A percentile compares a stretch with the other conserved stretches of the same genome.
Conservation (phyloP, 92 coral and sea anemone genomes). For the Phymanthus crucifer region DNA sequence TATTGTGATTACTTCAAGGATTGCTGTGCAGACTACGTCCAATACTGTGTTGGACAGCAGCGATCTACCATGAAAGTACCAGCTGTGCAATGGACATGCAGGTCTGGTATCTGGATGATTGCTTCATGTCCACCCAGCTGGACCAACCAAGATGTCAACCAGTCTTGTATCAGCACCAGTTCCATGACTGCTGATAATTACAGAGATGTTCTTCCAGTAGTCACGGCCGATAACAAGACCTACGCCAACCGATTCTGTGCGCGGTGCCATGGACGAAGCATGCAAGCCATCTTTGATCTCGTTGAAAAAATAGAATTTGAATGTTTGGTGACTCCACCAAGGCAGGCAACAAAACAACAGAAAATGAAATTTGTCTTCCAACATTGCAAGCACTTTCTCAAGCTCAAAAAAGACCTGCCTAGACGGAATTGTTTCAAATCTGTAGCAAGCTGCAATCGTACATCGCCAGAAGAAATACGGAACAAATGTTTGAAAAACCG, state of each 20-base stretch:
- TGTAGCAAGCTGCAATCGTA: not conserved
- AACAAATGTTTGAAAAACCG: not conserved
- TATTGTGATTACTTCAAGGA: conserved; percentile 27
- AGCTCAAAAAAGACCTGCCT: not conserved
- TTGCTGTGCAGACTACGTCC: conserved; percentile 24
- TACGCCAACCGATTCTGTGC: conserved; percentile 41
- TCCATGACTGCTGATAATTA: conserved; percentile 10
- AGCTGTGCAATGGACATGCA: conserved; percentile 11
- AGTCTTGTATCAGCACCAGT: not conserved
- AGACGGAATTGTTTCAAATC: not conserved
- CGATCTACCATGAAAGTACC: not conserved
- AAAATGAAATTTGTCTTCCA: not conserved
- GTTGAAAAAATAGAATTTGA: not conserved
- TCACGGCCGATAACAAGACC: conserved; percentile 4
- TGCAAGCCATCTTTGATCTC: not conserved
- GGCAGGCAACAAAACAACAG: not conserved
- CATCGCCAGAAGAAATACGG: not conserved
- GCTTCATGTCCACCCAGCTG: conserved; percentile 32
- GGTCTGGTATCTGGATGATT: conserved; percentile 23
- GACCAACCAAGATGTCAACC: conserved; percentile 1
- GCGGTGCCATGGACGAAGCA: conserved; percentile 12
- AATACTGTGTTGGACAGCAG: not conserved
- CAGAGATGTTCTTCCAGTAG: conserved; percentile 11
- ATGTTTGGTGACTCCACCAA: not conserved
- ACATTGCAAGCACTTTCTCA: not conserved